Evolutionary conservation across 2,113 vertebrate species (phyloP).

Genomic region (Sisor rabdophorus): DNA sequence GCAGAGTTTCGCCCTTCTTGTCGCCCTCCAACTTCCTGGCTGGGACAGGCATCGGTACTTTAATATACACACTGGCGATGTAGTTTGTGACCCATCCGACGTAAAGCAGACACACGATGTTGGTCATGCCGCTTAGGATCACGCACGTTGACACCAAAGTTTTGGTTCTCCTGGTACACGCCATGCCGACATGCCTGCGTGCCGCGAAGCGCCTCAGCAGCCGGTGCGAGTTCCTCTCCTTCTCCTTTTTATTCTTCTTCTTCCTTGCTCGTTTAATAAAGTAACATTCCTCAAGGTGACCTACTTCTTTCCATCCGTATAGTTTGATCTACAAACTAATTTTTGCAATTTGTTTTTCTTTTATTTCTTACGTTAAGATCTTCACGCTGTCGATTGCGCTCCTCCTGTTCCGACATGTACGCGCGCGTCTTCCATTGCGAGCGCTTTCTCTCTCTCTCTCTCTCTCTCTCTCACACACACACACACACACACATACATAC

Average conservation of each 20-base stretch:
- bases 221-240: conserved; percentile 51
- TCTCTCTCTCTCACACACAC: not conserved
- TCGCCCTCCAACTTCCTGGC: conserved; percentile 89
- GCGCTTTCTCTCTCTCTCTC: not conserved
- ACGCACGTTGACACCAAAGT: conserved; percentile 99
- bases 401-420: conserved; percentile 30
- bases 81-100: conserved; percentile 99
- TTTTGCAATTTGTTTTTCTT: not conserved
- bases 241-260: not conserved
- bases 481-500: too few relatives aligned
- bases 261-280: not conserved
- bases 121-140: conserved; percentile 97
- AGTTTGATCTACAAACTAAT: not conserved
- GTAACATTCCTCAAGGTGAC: conserved; percentile 22
- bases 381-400: not conserved
- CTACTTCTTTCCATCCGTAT: not conserved
- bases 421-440: conserved; percentile 10
- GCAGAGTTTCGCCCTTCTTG: conserved; percentile 88
- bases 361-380: not conserved
- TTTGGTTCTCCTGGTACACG: conserved; percentile 98
- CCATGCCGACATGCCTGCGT: conserved; percentile 95
- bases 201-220: conserved; percentile 62
- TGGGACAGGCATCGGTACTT: conserved; percentile 85
- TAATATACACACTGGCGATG: conserved; percentile 92
- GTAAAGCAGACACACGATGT: conserved; percentile 94